Percentiles rank a stretch among this genome's conserved stretches.
Evolutionary conservation across 2,888 invertebrate species (phyloP).

Genomic region (Embidobia sp.): DNA sequence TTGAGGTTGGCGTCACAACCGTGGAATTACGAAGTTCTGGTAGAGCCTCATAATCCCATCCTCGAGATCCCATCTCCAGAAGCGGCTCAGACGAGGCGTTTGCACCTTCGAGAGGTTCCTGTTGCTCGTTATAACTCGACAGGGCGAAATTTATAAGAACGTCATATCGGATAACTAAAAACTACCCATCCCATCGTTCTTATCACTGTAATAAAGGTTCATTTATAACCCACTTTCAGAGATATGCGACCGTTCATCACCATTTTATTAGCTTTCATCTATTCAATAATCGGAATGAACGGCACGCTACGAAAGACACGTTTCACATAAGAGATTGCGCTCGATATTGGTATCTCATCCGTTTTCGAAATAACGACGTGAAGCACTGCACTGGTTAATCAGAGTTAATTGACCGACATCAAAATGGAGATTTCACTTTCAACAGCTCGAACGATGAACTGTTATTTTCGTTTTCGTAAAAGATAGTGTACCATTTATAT

Average conservation of each 20-base stretch:
- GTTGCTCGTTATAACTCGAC: constrained; percentile 72
- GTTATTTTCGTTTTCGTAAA: too few species aligned
- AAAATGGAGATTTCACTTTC: too few species aligned
- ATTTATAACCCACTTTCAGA: constrained; percentile 5
- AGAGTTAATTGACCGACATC: too few species aligned
- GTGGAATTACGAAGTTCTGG: constrained; percentile 77
- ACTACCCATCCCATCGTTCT: background rate
- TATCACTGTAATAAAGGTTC: background rate
- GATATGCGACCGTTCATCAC: background rate
- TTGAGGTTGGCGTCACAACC: constrained; percentile 75
- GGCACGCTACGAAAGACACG: constrained; percentile 5
- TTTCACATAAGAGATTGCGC: too few species aligned
- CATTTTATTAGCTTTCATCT: background rate
- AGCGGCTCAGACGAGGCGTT: constrained; percentile 76
- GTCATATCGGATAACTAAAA: background rate
- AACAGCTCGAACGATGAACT: too few species aligned
- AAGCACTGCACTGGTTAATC: constrained; percentile 10
- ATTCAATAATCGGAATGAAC: background rate
- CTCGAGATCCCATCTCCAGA: constrained; percentile 81
- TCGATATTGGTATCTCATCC: constrained; percentile 13
- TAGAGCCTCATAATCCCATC: constrained; percentile 79
- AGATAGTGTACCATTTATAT: too few species aligned
- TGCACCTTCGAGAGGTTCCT: constrained; percentile 73
- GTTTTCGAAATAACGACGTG: constrained; percentile 8
- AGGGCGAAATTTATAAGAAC: constrained; percentile 73